Evolutionary conservation across 2,797 vertebrate genomes (phyloP), one percentile per base, ranked within the genome.

Genomic region (Microchirus variegatus): DNA sequence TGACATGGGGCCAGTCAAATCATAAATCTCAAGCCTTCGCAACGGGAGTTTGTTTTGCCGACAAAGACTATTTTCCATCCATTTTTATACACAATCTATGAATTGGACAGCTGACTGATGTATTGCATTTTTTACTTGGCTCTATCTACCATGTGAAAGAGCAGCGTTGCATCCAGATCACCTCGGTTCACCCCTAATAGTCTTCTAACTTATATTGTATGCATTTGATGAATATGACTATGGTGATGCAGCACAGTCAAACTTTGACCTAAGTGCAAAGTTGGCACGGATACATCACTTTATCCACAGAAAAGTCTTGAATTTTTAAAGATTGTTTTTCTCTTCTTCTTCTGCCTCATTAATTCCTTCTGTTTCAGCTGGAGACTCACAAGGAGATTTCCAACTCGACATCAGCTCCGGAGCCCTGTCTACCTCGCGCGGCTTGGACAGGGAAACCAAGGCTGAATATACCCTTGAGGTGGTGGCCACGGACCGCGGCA

Each of bases 381-480:
- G 98, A 12, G 95, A 99, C 54, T 87, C 91, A 3, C 88, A 91
- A 52, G 92, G 93, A 66, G 94, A 96, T 83, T 99, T 99, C 81
- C 87, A 83, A 18, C 87, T 99, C 7, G 90, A 97, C 46, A 44
- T 87, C 0, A 54, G 67, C 48, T 94, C 95, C 0, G 98, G 98
- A 67, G 88, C 94, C 9, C 87, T 99, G 59, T 96, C 95, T 58
- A 96, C 95, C 0, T 91, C 89, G 11, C 92, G 83, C 1, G 78
- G 93, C 10, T 91, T 99, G 0, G 97, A 99, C 82, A 87, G 97
- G 54, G 98, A 99, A 75, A 87, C 59, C 0, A 91, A 78, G 47
- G 76, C 91, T 10, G 84, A 82, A 45, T 98, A 98, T 50, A 87
- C 64, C 45, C 89, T 99, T 62, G 88, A 71, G 5, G 92, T 98